These are phyloP conservation scores for Grantiella picta DNA, from an alignment of 2,113 vertebrate genomes.

Conservation along the genomic window DNA sequence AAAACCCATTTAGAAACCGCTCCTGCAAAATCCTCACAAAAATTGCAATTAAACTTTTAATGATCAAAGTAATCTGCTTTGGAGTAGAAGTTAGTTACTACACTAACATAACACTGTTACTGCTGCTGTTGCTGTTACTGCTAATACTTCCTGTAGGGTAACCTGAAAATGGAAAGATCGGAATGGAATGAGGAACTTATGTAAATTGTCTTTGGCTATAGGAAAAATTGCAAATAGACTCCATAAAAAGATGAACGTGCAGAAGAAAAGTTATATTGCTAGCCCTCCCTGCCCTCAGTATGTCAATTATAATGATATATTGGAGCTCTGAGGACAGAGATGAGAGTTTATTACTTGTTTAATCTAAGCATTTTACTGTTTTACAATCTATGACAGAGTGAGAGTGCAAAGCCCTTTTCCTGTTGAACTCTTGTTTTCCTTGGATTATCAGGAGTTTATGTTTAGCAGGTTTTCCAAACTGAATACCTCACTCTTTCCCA, in stretches of 20 bases:
- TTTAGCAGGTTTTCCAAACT: constrained; percentile 35
- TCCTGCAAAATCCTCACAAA: not conserved
- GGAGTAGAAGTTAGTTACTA: not conserved
- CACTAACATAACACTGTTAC: not conserved
- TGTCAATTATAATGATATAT: not conserved
- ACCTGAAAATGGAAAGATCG: not conserved
- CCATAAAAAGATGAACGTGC: not conserved
- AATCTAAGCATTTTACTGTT: not conserved
- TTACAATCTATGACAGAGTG: not conserved
- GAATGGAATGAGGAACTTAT: not conserved
- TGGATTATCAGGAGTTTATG: constrained; percentile 44
- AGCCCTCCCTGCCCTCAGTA: not conserved
- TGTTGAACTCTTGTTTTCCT: constrained; percentile 23
- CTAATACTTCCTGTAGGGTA: not conserved
- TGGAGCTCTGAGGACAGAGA: not conserved
- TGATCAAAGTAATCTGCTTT: not conserved
- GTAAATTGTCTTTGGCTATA: not conserved
- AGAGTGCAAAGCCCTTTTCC: not conserved
- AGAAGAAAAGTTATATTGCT: not conserved
- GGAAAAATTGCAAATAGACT: not conserved
- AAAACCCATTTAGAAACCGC: not conserved
- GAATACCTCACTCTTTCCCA: constrained; percentile 2
- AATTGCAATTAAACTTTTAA: not conserved
- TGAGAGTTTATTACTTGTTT: not conserved
- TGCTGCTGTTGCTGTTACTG: not conserved